These are phyloP conservation scores for Pedionomus torquatus DNA, from an alignment of 2,113 vertebrate genomes.

Conservation along the genomic window DNA sequence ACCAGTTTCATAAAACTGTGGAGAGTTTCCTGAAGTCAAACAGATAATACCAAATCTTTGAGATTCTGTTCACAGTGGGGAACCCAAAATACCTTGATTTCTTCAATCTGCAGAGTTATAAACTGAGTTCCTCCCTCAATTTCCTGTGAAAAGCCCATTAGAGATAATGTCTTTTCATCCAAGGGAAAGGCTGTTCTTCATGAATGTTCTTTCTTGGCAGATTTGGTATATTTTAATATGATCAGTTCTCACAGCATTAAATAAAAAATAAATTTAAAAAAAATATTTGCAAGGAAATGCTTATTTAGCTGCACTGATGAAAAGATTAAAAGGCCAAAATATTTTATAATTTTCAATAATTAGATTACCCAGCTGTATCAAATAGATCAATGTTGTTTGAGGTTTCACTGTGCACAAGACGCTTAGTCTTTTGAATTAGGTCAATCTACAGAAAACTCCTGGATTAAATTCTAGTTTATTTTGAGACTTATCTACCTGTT, in stretches of 20 bases:
- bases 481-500: conserved; percentile 12
- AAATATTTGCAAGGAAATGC: not conserved
- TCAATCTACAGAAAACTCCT: not conserved
- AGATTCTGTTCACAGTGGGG: not conserved
- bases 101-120: not conserved
- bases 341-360: not conserved
- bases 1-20: not conserved
- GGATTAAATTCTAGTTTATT: conserved; percentile 44
- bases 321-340: not conserved
- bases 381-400: not conserved
- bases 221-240: not conserved
- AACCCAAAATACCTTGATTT: not conserved
- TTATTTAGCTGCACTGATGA: not conserved
- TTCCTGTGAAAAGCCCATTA: not conserved
- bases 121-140: not conserved
- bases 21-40: not conserved
- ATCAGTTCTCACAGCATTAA: not conserved
- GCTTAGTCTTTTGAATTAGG: not conserved
- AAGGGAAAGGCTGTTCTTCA: not conserved
- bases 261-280: not conserved
- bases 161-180: not conserved
- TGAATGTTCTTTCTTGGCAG: not conserved
- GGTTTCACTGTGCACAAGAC: not conserved
- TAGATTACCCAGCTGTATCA: not conserved
- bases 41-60: not conserved